Base-by-base conservation (phyloP, 2,888 invertebrate species). In the Epiblema foenella region DNA sequence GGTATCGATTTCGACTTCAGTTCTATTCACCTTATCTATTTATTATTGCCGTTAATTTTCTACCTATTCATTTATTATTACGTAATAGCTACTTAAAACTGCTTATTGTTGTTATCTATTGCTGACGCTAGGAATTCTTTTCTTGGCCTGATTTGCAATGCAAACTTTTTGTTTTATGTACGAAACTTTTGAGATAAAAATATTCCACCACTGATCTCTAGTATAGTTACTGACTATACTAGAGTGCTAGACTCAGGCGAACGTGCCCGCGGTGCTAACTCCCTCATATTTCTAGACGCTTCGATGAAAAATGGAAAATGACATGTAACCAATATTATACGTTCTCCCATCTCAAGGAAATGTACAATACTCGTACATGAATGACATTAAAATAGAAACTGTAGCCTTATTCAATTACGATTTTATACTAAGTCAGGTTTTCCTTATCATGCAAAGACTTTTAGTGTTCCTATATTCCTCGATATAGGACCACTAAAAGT, bases 221-320 rank as follows among this genome's bases (percentile, higher is more conserved):
- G n/a, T n/a, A n/a, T n/a, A n/a, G n/a, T n/a, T 52, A 54, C 52
- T 52, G 52, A 63, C 64, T 39, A 54, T 64, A 11, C 39, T 39
- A 52, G n/a, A 64, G 52, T 54, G 64, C 64, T 64, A 52, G 64
- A 64, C 52, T 64, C 64, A 54, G 52, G 52, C 52, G 52, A 39
- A 64, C 64, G 64, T 64, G 64, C 64, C 39, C 20, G 64, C 54
- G 52, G 39, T 64, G 64, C 64, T 64, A 64, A 64, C n/a, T 64
- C 54, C 64, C 52, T 64, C 64, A 64, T 64, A 64, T 64, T 63
- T 63, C 63, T 52, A 63, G 52, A 63, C 15, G 39, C 39, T 54
- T 42, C 64, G 39, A 64, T 64, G 64, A 64, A 64, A 64, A 64
- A 64, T 64, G 52, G 20, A 64, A 64, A 54, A 54, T 54, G 52